These are phyloP conservation scores for Toxostoma redivivum DNA, from an alignment of 2,113 vertebrate genomes.

Conservation along the genomic window DNA sequence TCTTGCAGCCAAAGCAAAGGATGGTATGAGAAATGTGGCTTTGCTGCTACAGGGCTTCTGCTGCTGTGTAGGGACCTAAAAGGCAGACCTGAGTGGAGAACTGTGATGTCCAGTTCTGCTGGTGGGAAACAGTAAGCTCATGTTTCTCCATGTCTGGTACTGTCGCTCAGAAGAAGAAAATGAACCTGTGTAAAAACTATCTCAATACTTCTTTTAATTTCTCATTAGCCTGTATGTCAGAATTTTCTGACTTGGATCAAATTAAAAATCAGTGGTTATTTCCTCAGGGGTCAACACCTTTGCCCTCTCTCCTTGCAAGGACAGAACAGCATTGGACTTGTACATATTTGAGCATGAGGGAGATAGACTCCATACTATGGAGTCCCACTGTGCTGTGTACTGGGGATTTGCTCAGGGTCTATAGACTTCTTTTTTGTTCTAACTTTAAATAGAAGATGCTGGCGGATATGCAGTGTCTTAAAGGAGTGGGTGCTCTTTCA, in stretches of 20 bases:
- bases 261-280: neutral
- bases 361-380: neutral
- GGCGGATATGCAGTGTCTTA: neutral
- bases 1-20: neutral
- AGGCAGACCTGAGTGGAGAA: neutral
- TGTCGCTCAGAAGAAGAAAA: rapidly evolving
- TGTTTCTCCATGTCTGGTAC: neutral
- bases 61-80: neutral
- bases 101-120: neutral
- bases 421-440: neutral
- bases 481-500: neutral
- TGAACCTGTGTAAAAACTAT: neutral
- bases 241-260: neutral
- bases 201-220: neutral
- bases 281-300: neutral
- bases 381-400: neutral
- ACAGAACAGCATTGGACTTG: neutral
- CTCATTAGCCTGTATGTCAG: neutral
- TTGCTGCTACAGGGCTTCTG: neutral
- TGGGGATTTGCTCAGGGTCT: neutral
- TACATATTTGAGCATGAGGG: neutral
- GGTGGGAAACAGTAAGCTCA: neutral
- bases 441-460: neutral
- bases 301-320: neutral
- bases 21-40: neutral